A percentile compares a stretch with the other conserved stretches of the same genome.
Conservation (phyloP, 2,113 vertebrate genomes). For the Salvelinus sp. region DNA sequence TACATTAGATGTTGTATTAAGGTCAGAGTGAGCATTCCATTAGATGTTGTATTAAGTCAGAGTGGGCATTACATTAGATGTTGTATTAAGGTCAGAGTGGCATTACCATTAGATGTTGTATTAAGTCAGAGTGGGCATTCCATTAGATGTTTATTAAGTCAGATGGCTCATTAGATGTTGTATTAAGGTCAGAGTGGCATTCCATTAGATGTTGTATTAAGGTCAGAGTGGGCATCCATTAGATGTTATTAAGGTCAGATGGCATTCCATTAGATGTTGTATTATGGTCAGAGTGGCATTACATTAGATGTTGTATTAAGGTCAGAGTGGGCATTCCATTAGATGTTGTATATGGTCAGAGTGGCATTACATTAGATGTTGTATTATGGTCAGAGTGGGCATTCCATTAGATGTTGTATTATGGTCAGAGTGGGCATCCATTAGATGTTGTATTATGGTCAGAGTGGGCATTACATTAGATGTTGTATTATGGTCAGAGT, state of each 20-base stretch:
- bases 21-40: background rate
- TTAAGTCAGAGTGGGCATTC: background rate
- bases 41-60: background rate
- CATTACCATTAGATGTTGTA: background rate
- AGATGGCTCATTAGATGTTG: background rate
- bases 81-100: background rate
- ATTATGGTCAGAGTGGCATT: background rate
- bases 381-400: background rate
- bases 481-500: background rate
- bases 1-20: background rate
- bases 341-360: background rate
- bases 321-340: background rate
- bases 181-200: background rate
- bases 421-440: background rate
- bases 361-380: no score
- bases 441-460: background rate
- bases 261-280: background rate
- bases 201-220: background rate
- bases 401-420: background rate
- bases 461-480: background rate
- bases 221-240: background rate
- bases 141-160: background rate
- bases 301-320: background rate
- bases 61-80: background rate
- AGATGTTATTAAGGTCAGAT: background rate